Evolutionary conservation across 92 coral and sea anemone species (phyloP), one percentile per base, ranked within the genome.

Genomic region (Actinostola sp.): DNA sequence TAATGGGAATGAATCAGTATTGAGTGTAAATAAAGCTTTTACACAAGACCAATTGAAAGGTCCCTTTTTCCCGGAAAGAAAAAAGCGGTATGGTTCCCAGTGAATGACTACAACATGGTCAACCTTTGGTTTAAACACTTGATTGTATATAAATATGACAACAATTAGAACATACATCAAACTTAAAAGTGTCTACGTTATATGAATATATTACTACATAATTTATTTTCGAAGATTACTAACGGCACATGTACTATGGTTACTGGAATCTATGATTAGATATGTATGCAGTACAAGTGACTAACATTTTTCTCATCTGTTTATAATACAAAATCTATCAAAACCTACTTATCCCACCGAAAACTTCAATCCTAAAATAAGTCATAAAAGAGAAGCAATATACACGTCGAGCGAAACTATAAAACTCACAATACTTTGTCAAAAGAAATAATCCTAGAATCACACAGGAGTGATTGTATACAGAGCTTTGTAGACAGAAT

Each of bases 61-160:
- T n/a, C n/a, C n/a, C n/a, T n/a, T n/a, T n/a, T n/a, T n/a, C n/a
- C n/a, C n/a, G n/a, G n/a, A n/a, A n/a, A n/a, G n/a, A n/a, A n/a
- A n/a, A n/a, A n/a, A n/a, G n/a, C n/a, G n/a, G n/a, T n/a, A 39
- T 39, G 7, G 7, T 7, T 7, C 45, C 14, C 7, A 39, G 7
- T 14, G 14, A 39, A 7, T 39, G 45, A 39, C 14, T 39, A 39
- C 45, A 46, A 46, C 53, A 16, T 4, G 42, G 42, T 11, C 4
- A 46, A 13, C 7, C 4, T 19, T 46, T 30, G 29, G 36, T 57
- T 57, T 57, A 11, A 57, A 57, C 63, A 57, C 63, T 57, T 57
- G n/a, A 57, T 57, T 57, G 36, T 57, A 57, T 57, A 57, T 21
- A 57, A 21, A 57, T 57, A 17, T 27, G 63, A 57, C 63, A 57